A percentile compares a stretch with the other conserved stretches of the same genome.
phyloP scores from a whole-genome alignment of 2,888 invertebrate species.

The Temnothorax rugatulus region DNA sequence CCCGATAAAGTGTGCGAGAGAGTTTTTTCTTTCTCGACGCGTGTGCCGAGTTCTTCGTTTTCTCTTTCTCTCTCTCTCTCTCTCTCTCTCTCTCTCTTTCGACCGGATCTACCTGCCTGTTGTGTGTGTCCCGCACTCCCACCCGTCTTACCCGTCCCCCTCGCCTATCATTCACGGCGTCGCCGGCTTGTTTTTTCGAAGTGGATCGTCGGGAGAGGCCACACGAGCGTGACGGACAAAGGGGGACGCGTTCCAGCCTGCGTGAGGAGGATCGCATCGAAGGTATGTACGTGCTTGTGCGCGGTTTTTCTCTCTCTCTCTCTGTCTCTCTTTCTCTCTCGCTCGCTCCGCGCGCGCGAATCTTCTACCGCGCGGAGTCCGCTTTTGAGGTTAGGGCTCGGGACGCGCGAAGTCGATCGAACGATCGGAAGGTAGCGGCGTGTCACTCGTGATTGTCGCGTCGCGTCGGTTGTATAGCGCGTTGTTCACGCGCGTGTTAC shows the following conservation, averaged over 20 bases:
- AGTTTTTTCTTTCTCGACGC: background rate
- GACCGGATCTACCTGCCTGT: conserved; percentile 12
- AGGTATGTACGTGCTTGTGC: conserved; percentile 7
- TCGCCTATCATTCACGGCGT: conserved; percentile 9
- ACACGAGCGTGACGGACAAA: conserved; percentile 1
- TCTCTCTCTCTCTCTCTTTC: background rate
- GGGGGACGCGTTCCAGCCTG: conserved; percentile 15
- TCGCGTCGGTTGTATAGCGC: background rate
- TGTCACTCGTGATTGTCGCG: conserved; percentile 29
- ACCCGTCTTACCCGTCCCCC: background rate
- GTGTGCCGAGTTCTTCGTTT: background rate
- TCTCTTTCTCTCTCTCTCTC: too few relatives aligned
- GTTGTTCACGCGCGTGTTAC: background rate
- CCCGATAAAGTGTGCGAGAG: background rate
- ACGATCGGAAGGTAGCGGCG: conserved; percentile 47
- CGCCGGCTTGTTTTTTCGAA: conserved; percentile 13
- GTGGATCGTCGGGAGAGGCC: conserved; percentile 2
- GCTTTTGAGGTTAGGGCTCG: conserved; percentile 62
- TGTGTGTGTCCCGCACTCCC: background rate
- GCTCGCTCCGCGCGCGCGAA: background rate
- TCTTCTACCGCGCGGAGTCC: background rate
- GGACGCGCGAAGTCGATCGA: conserved; percentile 61
- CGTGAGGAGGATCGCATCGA: conserved; percentile 1
- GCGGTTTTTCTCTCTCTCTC: background rate
- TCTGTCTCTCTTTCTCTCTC: background rate